Evolutionary conservation across 2,113 vertebrate genomes (phyloP).

Genomic region (Crotalus horridus): DNA sequence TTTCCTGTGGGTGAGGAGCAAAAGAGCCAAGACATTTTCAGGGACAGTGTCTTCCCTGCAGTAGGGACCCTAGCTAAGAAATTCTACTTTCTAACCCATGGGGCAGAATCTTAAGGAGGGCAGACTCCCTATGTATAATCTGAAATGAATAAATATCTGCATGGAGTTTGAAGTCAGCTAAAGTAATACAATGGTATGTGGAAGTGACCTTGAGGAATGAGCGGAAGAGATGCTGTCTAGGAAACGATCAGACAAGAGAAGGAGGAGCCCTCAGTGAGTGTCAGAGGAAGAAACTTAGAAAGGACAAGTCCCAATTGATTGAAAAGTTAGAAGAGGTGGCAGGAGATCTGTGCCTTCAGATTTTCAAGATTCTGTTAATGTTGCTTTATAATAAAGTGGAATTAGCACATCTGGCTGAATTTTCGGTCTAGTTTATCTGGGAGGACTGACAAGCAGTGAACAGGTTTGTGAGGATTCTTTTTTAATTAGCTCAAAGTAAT

Average conservation of each 20-base stretch:
- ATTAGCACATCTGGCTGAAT: neutral
- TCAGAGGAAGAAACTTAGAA: neutral
- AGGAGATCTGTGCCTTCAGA: neutral
- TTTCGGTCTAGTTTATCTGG: neutral
- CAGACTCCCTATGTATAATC: neutral
- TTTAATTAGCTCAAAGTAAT: neutral
- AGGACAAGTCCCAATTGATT: neutral
- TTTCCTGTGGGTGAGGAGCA: neutral
- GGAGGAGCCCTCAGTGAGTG: neutral
- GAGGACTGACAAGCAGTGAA: neutral
- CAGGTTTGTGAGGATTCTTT: neutral
- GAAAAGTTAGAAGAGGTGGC: neutral
- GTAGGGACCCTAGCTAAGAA: neutral
- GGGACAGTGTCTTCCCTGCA: neutral
- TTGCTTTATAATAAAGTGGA: neutral
- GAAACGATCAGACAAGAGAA: neutral
- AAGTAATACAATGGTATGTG: neutral
- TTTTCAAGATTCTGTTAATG: neutral
- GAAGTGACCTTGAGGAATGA: neutral
- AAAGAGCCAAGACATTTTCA: neutral
- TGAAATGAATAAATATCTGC: neutral
- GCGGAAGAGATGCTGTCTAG: neutral
- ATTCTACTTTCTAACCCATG: neutral
- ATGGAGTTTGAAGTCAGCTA: neutral
- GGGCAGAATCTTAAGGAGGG: neutral